Evolutionary conservation across 2,113 vertebrate species (phyloP).

Genomic region (Ophthalmolycus amberensis): DNA sequence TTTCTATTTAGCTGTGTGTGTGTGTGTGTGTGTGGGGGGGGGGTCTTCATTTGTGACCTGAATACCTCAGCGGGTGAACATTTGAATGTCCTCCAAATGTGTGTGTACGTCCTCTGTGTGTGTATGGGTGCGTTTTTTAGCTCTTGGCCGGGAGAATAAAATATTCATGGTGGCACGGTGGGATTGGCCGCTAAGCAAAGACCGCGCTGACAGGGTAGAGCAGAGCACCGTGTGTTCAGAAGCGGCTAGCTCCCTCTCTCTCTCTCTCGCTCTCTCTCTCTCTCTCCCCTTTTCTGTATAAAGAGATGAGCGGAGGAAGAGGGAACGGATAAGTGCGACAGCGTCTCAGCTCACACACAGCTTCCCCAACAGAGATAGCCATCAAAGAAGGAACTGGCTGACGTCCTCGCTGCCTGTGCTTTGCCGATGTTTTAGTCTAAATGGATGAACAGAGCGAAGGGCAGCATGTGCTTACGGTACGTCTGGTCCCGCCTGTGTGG

Average conservation of each 20-base stretch:
- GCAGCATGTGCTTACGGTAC: conserved; percentile 78
- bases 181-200: conserved; percentile 77
- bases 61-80: conserved; percentile 73
- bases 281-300: conserved; percentile 64
- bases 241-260: conserved; percentile 44
- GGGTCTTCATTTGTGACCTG: conserved; percentile 75
- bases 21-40: conserved; percentile 35
- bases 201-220: conserved; percentile 73
- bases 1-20: too few relatives aligned
- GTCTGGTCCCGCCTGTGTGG: conserved; percentile 33
- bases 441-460: conserved; percentile 75
- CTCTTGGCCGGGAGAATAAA: conserved; percentile 75
- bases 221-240: conserved; percentile 61
- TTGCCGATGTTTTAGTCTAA: conserved; percentile 71
- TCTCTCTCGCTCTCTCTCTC: conserved; percentile 22
- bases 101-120: conserved; percentile 53
- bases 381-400: conserved; percentile 40
- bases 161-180: conserved; percentile 79
- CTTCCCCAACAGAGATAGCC: conserved; percentile 38
- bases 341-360: conserved; percentile 46
- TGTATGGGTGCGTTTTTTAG: conserved; percentile 61
- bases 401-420: conserved; percentile 40
- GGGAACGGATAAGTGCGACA: conserved; percentile 65
- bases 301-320: conserved; percentile 70
- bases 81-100: conserved; percentile 72